Evolutionary conservation across 2,797 vertebrate genomes (phyloP), one percentile per base, ranked within the genome.

Genomic region (Enteromius fasciolatus): DNA sequence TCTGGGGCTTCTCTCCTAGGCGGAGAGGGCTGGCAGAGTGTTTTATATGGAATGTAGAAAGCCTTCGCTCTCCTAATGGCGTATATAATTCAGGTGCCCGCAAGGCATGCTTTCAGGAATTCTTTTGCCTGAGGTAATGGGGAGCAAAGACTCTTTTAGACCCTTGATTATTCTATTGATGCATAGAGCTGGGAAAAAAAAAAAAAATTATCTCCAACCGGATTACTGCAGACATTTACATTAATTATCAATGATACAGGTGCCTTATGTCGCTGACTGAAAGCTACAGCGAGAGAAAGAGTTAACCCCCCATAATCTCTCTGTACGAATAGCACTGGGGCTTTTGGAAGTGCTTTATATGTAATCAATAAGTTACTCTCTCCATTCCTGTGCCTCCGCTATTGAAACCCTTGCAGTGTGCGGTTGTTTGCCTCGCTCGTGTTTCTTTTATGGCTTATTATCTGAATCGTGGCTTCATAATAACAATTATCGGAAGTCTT

Each of bases 11-110:
- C 70, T 84, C 57, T 86, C 61, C 76, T 59, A 86, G 82, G 94
- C 94, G 93, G 94, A 96, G 94, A 94, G 94, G 94, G 94, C 94
- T 93, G 94, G 95, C 94, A 92, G 93, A 96, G 94, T 95, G 95
- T 96, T 97, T 95, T 94, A 94, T 96, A 95, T 94, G 95, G 96
- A 97, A 97, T 95, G 93, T 93, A 97, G 96, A 95, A 96, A 96
- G 95, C 92, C 95, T 95, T 90, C 94, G 94, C 96, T 95, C 96
- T 93, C 93, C 96, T 99, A 98, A 99, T 98, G 96, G 97, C 94
- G 97, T 97, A 93, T 97, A 98, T 98, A 98, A 98, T 98, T 98
- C 97, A 98, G 97, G 96, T 98, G 97, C 97, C 97, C 96, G 94
- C 92, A 94, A 97, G 97, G 98, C 97, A 97, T 94, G 95, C 97